Conservation (phyloP, 1,140 invertebrate genomes). For the Drosophila lacertosa region DNA sequence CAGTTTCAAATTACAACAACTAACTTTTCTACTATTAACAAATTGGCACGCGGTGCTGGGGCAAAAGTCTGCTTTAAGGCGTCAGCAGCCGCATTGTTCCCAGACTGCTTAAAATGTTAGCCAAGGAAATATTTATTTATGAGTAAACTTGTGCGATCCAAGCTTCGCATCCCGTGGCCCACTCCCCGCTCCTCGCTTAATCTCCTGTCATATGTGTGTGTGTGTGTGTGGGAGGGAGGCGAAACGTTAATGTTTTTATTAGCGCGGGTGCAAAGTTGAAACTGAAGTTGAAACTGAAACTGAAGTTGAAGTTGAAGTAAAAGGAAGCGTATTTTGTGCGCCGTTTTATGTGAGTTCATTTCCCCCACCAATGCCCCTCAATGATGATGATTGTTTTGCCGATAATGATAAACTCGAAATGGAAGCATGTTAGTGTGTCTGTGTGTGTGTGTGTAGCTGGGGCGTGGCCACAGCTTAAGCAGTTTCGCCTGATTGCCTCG, state of each 20-base stretch:
- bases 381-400: constrained; percentile 50
- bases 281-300: constrained; percentile 19
- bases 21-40: constrained; percentile 72
- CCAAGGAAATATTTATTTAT: constrained; percentile 75
- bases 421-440: not conserved
- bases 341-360: constrained; percentile 49
- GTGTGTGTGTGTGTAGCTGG: constrained; percentile 9
- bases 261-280: constrained; percentile 41
- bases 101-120: constrained; percentile 70
- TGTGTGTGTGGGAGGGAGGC: not conserved
- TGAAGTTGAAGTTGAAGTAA: constrained; percentile 11
- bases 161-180: too few relatives aligned
- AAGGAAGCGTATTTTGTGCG: constrained; percentile 49
- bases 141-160: constrained; percentile 58
- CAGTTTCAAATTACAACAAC: constrained; percentile 74
- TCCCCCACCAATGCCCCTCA: not conserved
- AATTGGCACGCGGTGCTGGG: constrained; percentile 67
- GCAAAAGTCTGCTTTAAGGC: constrained; percentile 7
- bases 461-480: constrained; percentile 50
- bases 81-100: constrained; percentile 17
- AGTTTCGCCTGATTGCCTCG: constrained; percentile 50
- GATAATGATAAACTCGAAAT: constrained; percentile 51
- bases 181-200: not conserved
- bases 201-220: constrained; percentile 13
- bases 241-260: constrained; percentile 74